Base-by-base conservation (phyloP, 2,797 vertebrate species). In the Hydrolagus colliei region DNA sequence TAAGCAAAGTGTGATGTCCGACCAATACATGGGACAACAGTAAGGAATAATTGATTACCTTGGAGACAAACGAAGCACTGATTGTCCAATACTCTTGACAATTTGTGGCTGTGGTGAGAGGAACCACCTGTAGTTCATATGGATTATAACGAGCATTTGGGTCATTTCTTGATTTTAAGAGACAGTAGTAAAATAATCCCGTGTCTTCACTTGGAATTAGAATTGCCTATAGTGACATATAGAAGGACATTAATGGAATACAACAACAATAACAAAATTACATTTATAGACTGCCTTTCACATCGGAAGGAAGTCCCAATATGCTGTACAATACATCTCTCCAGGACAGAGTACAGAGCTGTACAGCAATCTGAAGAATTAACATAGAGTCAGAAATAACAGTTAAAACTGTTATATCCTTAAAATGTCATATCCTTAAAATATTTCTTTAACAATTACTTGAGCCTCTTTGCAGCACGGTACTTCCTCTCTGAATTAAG, bases 151-250 rank as follows among this genome's bases (percentile, higher is more conserved):
- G 73, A 86, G 86, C 85, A 73, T 87, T 87, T 61, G 72, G 77
- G 65, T 89, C 87, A 80, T 87, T 86, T 76, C 80, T 88, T 79
- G 87, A 86, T 87, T 86, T 87, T 77, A 86, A 89, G 59, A 94
- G 89, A 87, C 92, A 92, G 67, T 93, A 93, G 35, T 93, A 18
- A 87, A 91, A 93, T 68, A 93, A 91, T 68, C 93, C 93, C 68
- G 13, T 52, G 73, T 89, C 89, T 86, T 92, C 90, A 82, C 87
- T 52, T 7, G 86, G 67, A 61, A 86, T 11, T 73, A 78, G 67
- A 71, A 75, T 85, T 77, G 86, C 77, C 93, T 92, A 77, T 10
- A 18, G 52, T 13, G 4, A 35, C 0, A 86, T 86, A 72, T 74
- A 72, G 7, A 11, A 78, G 20, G 52, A 63, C 41, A 6, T 52